phyloP scores from a whole-genome alignment of 1,140 invertebrate genomes.

The Trachelipus rathkii region DNA sequence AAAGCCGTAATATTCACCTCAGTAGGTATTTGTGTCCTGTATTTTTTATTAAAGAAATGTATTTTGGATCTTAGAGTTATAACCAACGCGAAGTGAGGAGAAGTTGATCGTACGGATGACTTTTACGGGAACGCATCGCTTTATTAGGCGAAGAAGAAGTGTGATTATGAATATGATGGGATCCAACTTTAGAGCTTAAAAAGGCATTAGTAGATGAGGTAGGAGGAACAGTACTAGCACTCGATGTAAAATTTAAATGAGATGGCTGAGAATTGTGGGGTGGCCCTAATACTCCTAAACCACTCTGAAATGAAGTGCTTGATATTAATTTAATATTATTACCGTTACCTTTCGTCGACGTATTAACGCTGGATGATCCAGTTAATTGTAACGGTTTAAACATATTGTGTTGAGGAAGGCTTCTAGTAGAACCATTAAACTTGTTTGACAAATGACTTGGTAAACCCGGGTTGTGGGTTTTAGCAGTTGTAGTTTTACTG shows the following conservation, averaged over 20 bases:
- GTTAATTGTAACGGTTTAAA: neutral
- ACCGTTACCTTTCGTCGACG: neutral
- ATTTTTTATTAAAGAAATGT: too few species aligned
- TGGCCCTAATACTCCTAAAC: neutral
- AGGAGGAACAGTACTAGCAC: neutral
- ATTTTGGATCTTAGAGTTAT: too few species aligned
- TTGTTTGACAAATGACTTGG: neutral
- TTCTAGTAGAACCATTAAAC: neutral
- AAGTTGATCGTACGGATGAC: neutral
- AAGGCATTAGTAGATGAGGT: neutral
- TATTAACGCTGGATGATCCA: neutral
- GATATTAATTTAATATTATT: neutral
- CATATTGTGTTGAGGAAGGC: neutral
- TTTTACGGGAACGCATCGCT: neutral
- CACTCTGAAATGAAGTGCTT: neutral
- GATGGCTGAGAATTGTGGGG: constrained; percentile 2
- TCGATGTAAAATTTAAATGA: neutral
- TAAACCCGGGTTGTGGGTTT: neutral
- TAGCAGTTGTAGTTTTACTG: neutral
- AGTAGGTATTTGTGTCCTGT: too few species aligned
- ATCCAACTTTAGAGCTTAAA: neutral
- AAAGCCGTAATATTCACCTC: too few species aligned
- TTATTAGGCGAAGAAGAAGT: neutral
- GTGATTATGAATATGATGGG: neutral
- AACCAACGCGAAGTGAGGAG: too few species aligned